These are phyloP conservation scores for Lepilemur septentrionalis DNA, from an alignment of 2,797 vertebrate genomes.

Conservation along the genomic window DNA sequence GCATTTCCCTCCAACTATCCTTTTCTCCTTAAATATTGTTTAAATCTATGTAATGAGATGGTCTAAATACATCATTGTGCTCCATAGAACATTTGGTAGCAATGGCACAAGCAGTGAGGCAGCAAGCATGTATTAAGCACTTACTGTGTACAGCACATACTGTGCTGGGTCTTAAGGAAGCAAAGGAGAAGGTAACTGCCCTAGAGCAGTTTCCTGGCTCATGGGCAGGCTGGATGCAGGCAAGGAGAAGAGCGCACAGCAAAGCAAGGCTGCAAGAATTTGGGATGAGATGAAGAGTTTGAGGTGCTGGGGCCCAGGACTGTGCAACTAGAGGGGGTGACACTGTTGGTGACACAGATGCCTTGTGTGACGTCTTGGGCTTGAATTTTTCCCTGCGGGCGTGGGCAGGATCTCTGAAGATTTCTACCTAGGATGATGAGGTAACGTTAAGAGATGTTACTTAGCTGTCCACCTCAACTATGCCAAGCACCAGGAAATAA, in stretches of 20 bases:
- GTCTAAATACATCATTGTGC: neutral
- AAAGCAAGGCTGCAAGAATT: neutral
- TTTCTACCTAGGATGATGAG: neutral
- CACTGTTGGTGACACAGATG: neutral
- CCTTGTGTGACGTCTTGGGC: neutral
- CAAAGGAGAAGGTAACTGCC: neutral
- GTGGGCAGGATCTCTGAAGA: neutral
- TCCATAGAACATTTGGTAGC: neutral
- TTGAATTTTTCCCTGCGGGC: neutral
- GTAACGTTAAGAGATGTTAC: neutral
- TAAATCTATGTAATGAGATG: neutral
- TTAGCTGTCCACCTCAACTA: neutral
- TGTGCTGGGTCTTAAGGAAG: neutral
- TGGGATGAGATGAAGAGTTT: neutral
- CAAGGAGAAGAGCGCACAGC: neutral
- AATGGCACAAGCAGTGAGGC: neutral
- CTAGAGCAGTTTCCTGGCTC: neutral
- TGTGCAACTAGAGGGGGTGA: accelerated
- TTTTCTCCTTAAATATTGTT: neutral
- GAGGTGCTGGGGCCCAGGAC: neutral
- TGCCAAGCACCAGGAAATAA: neutral
- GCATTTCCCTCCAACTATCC: neutral
- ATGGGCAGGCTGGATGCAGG: neutral
- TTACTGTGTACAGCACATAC: neutral
- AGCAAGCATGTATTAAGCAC: neutral